phyloP scores from a whole-genome alignment of 2,797 vertebrate genomes.

The Hephaestus fuliginosus region DNA sequence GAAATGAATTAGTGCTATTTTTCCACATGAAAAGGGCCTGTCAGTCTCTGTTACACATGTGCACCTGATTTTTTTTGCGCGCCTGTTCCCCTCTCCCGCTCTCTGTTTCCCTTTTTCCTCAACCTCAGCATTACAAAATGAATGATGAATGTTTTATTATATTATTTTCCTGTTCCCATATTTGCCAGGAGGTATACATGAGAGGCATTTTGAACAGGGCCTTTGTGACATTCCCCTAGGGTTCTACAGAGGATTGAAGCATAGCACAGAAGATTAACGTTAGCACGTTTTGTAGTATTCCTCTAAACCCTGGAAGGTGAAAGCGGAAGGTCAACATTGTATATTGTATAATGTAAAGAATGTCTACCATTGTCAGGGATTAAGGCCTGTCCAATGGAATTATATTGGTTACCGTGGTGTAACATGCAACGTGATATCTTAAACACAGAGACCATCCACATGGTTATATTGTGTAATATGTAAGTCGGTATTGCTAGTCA shows the following conservation, averaged over 20 bases:
- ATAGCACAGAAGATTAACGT: slow-evolving; percentile 76
- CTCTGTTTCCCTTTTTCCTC: slow-evolving; percentile 44
- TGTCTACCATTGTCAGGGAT: slow-evolving; percentile 66
- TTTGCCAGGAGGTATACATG: slow-evolving; percentile 63
- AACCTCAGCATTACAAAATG: slow-evolving; percentile 77
- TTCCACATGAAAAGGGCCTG: slow-evolving; percentile 78
- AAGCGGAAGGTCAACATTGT: slow-evolving; percentile 77
- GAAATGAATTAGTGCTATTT: slow-evolving; percentile 74
- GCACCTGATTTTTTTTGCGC: slow-evolving; percentile 59
- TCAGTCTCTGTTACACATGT: slow-evolving; percentile 71
- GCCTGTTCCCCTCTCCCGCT: slow-evolving; percentile 16
- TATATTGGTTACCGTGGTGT: slow-evolving; percentile 44
- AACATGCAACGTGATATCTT: slow-evolving; percentile 34
- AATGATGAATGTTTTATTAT: slow-evolving; percentile 79
- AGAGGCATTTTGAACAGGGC: slow-evolving; percentile 56
- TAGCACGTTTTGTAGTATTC: slow-evolving; percentile 78
- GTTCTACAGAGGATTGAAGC: slow-evolving; percentile 71
- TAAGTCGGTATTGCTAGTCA: slow-evolving; percentile 18
- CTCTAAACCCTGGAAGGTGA: slow-evolving; percentile 78
- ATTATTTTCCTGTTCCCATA: slow-evolving; percentile 70
- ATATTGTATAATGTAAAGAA: slow-evolving; percentile 69
- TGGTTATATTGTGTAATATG: slow-evolving; percentile 28
- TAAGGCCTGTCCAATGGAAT: slow-evolving; percentile 64
- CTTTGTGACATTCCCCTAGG: slow-evolving; percentile 78
- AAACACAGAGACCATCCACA: slow-evolving; percentile 14